Evolutionary conservation across 2,888 invertebrate genomes (phyloP).

Genomic region (Dolichomitus sp.): DNA sequence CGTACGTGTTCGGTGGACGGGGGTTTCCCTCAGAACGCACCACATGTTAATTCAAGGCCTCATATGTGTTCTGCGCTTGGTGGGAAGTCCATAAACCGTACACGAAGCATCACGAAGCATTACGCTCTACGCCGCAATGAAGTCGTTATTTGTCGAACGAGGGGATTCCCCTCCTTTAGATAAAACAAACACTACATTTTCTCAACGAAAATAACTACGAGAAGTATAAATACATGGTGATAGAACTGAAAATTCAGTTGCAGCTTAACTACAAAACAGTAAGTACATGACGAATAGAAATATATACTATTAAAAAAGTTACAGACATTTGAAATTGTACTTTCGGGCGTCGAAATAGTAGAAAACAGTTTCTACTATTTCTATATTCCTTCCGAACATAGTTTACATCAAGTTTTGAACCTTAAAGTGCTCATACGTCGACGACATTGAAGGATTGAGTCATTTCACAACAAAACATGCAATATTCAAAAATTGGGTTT

Average conservation of each 20-base stretch:
- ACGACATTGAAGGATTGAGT: not conserved
- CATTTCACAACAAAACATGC: not conserved
- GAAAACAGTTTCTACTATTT: not conserved
- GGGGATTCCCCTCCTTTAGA: no score
- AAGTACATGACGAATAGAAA: not conserved
- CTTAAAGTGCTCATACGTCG: no score
- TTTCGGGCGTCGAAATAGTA: not conserved
- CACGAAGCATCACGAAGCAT: not conserved
- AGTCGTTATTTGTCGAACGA: not conserved
- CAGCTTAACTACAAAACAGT: not conserved
- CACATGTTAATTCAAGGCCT: not conserved
- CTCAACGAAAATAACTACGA: not conserved
- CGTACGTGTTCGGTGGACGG: not conserved
- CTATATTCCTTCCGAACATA: no score
- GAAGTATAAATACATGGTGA: not conserved
- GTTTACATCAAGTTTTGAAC: no score
- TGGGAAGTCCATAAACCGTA: not conserved
- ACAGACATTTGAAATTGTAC: not conserved
- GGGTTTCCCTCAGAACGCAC: not conserved
- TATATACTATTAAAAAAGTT: not conserved
- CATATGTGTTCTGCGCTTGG: not conserved
- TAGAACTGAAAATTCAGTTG: not conserved
- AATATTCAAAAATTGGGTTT: no score
- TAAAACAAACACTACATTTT: not conserved
- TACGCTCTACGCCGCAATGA: not conserved